Evolutionary conservation across 2,888 invertebrate species (phyloP).

Genomic region (Athalia rosae): DNA sequence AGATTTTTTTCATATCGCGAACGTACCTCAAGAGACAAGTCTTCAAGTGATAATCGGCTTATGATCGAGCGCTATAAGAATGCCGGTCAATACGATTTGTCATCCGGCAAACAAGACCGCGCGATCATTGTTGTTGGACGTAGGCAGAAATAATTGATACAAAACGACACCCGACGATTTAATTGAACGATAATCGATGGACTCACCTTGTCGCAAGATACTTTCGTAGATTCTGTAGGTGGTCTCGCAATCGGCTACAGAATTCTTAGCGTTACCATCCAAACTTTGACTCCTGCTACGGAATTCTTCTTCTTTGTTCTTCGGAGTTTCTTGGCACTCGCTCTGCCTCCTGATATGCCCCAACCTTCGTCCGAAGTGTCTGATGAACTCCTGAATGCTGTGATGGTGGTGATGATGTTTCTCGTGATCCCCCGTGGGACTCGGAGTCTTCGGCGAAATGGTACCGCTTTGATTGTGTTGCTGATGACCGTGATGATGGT

Average conservation of each 20-base stretch:
- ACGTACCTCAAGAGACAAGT: too few species aligned
- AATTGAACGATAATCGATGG: neutral
- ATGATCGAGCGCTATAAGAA: too few species aligned
- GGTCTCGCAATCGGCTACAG: conserved; percentile 85
- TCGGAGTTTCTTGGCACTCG: conserved; percentile 77
- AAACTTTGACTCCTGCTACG: conserved; percentile 86
- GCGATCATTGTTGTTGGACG: too few species aligned
- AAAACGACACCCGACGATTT: neutral
- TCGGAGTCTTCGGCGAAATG: conserved; percentile 62
- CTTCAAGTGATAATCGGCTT: too few species aligned
- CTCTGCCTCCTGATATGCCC: conserved; percentile 81
- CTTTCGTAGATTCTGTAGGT: conserved; percentile 89
- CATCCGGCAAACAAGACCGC: too few species aligned
- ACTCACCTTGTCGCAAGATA: conserved; percentile 84
- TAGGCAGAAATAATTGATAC: too few species aligned
- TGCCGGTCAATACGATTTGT: too few species aligned
- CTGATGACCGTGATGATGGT: conserved; percentile 57
- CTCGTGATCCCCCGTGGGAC: conserved; percentile 63
- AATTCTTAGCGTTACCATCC: conserved; percentile 78
- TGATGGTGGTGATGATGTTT: conserved; percentile 78
- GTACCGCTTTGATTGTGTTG: conserved; percentile 57
- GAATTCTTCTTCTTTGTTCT: conserved; percentile 80
- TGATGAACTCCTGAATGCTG: conserved; percentile 85
- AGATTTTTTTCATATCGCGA: too few species aligned
- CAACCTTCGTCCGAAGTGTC: conserved; percentile 85